Percentiles rank a stretch among this genome's conserved stretches.
These are phyloP conservation scores for Neodiprion fabricii DNA, from an alignment of 1,140 invertebrate genomes.

Conservation along the genomic window DNA sequence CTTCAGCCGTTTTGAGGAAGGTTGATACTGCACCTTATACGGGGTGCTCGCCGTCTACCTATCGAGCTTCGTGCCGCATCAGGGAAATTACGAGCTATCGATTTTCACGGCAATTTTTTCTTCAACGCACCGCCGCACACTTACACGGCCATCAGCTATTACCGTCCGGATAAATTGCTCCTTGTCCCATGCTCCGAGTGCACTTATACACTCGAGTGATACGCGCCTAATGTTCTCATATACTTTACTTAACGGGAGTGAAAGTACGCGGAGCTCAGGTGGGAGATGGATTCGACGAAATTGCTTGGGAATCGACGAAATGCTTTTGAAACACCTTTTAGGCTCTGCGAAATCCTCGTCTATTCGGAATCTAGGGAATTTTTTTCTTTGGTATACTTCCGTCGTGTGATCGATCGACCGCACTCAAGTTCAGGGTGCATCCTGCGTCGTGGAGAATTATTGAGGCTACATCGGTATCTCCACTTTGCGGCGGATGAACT, in stretches of 20 bases:
- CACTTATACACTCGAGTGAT: neutral
- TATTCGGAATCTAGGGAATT: too few relatives aligned
- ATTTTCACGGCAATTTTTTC: neutral
- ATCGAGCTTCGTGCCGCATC: neutral
- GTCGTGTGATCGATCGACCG: too few relatives aligned
- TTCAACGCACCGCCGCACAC: neutral
- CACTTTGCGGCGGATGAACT: too few relatives aligned
- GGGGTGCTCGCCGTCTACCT: neutral
- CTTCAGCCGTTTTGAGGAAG: neutral
- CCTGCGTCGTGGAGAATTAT: too few relatives aligned
- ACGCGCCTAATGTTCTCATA: too few relatives aligned
- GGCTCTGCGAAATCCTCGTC: too few relatives aligned
- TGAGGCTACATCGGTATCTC: too few relatives aligned
- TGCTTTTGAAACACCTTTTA: too few relatives aligned
- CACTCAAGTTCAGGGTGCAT: too few relatives aligned
- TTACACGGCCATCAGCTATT: neutral
- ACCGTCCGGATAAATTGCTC: neutral
- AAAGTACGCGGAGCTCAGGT: neutral
- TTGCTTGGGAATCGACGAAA: conserved; percentile 1
- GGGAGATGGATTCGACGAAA: neutral
- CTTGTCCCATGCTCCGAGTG: neutral
- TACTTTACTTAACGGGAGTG: neutral
- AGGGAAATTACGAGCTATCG: neutral
- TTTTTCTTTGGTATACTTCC: too few relatives aligned
- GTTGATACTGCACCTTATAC: neutral